Conservation (phyloP, 2,888 invertebrate species). For the Exephanes ischioxanthus region DNA sequence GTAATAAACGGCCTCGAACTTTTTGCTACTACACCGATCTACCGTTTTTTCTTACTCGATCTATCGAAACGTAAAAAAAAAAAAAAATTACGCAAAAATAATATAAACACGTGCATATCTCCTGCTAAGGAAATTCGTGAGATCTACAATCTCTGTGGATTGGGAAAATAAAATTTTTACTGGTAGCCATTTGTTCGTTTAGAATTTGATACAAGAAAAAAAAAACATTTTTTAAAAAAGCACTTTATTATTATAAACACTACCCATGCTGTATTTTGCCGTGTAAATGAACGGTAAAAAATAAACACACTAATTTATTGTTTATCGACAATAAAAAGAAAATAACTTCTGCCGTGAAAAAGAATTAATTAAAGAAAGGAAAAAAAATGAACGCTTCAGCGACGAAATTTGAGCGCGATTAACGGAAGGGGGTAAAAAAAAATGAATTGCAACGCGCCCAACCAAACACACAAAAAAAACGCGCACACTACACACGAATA, state of each 20-base stretch:
- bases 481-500: constrained; percentile 51
- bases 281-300: constrained; percentile 11
- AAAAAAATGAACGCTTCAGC: constrained; percentile 19
- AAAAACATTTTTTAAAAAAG: not conserved
- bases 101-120: constrained; percentile 66
- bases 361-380: constrained; percentile 4
- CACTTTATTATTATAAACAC: constrained; percentile 41
- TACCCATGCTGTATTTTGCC: constrained; percentile 39
- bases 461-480: constrained; percentile 54
- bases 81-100: not conserved
- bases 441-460: constrained; percentile 45
- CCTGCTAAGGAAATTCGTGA: constrained; percentile 48
- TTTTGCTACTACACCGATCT: constrained; percentile 57
- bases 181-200: constrained; percentile 49
- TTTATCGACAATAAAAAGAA: constrained; percentile 14
- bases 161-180: constrained; percentile 54
- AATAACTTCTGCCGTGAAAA: not conserved
- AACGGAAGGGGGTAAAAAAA: constrained; percentile 29
- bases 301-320: not conserved
- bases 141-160: constrained; percentile 17
- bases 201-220: constrained; percentile 57
- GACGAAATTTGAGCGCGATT: not conserved
- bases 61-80: not conserved
- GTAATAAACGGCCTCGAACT: constrained; percentile 33
- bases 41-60: constrained; percentile 46